Evolutionary conservation across 2,888 invertebrate species (phyloP), one percentile per base, ranked within the genome.

Genomic region (Exocentrus adspersus): DNA sequence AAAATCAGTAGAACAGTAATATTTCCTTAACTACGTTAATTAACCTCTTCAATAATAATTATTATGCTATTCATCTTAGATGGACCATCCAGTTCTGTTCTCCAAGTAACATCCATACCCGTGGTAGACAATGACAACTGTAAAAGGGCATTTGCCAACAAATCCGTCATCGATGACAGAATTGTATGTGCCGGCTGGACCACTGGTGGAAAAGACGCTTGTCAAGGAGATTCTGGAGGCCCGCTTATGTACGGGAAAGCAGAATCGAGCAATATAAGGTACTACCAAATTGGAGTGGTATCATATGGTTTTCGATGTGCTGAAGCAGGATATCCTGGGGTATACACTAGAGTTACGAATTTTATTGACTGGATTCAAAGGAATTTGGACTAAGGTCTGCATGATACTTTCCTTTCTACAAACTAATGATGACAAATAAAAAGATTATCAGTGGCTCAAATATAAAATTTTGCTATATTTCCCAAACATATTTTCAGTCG

Each of bases 171-270:
- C 28, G 90, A 92, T 75, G 81, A 87, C 16, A 84, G 89, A 1
- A 88, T 90, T 19, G 70, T 92, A 1, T 93, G 93, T 76, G 92
- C 92, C 0, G 92, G 92, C 0, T 87, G 80, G 77, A 79, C 84
- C 53, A 75, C 79, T 50, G 92, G 91, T 0, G 89, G 89, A 17
- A 88, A 87, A 78, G 92, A 92, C 77, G 88, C 92, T 42, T 92
- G 92, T 73, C 88, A 90, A 83, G 92, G 93, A 0, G 94, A 94
- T 82, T 92, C 92, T 50, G 94, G 94, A 0, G 94, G 94, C 2
- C 93, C 94, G 0, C 81, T 94, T 10, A 91, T 92, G 90, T 86
- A 70, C 41, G 76, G 72, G 2, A 32, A 42, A 10, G 37, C 41
- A 2, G 60, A 65, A 42, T 50, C 51, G 1, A 41, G 74, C 72